Conservation (phyloP, 2,797 vertebrate species). For the Apodemus agrarius region DNA sequence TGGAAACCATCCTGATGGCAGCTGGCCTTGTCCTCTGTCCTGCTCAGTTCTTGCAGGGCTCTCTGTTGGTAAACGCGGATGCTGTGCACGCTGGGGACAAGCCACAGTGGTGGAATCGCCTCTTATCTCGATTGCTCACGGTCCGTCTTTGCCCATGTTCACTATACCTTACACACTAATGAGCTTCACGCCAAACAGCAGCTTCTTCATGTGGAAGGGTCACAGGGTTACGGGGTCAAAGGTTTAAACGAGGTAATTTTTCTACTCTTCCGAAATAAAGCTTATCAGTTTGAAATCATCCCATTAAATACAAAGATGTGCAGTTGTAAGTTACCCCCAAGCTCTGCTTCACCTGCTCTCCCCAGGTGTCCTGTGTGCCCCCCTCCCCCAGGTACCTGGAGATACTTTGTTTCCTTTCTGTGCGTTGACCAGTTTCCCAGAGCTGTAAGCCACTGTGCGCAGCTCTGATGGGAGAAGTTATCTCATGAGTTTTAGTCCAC, state of each 20-base stretch:
- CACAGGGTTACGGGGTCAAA: background rate
- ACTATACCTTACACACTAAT: background rate
- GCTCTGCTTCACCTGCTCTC: background rate
- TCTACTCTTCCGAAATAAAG: background rate
- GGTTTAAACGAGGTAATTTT: background rate
- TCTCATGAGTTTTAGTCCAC: background rate
- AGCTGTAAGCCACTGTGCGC: too few relatives aligned
- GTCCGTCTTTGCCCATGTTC: background rate
- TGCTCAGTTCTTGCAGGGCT: background rate
- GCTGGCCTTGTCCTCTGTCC: background rate
- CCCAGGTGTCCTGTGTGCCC: background rate
- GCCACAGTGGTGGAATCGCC: accelerated
- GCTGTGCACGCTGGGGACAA: too few relatives aligned
- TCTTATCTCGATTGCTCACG: background rate
- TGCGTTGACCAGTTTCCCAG: background rate
- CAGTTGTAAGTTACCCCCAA: background rate
- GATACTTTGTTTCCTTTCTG: background rate
- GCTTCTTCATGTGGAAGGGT: background rate
- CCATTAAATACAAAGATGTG: background rate
- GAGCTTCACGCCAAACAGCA: background rate
- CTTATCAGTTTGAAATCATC: background rate
- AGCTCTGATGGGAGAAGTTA: background rate
- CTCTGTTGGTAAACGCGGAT: background rate
- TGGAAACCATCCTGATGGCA: background rate
- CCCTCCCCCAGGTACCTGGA: background rate